These are phyloP conservation scores for Haliclona indistincta DNA, from an alignment of 37 sponge, comb jelly and placozoan species.

Conservation along the genomic window DNA sequence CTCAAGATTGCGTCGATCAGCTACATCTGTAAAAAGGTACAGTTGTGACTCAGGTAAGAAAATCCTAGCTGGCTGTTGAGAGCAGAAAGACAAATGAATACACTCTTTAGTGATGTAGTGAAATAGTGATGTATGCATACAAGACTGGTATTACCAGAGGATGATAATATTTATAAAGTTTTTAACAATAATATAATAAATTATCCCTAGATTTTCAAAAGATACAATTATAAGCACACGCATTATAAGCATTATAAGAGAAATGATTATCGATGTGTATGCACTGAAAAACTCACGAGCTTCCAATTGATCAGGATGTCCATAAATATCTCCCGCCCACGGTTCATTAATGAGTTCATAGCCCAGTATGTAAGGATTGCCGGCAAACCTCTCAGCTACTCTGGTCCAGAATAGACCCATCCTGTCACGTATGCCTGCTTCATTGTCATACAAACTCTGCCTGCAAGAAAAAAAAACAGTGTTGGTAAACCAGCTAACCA, in stretches of 20 bases:
- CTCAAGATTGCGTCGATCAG: conserved; percentile 65
- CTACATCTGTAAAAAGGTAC: conserved; percentile 34
- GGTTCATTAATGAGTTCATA: conserved; percentile 94
- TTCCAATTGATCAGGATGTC: conserved; percentile 61
- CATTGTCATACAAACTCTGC: conserved; percentile 85
- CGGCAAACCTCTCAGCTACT: conserved; percentile 64
- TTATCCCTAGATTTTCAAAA: background rate
- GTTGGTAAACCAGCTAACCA: background rate
- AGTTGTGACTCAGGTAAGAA: too few relatives aligned
- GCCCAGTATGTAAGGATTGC: conserved; percentile 65
- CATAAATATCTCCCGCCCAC: conserved; percentile 84
- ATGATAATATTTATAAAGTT: background rate
- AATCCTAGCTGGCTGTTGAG: too few relatives aligned
- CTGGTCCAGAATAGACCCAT: conserved; percentile 74
- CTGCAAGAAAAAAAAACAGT: conserved; percentile 11
- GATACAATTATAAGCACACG: background rate
- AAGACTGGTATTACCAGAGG: background rate
- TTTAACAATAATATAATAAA: background rate
- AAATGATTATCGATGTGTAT: background rate
- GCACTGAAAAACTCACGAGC: conserved; percentile 38
- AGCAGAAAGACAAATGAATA: background rate
- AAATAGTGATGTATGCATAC: background rate
- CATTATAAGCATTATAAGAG: background rate
- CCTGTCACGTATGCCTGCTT: conserved; percentile 65
- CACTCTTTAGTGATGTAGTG: background rate